Evolutionary conservation across 2,113 vertebrate genomes (phyloP).

Genomic region (Tenebrosternarchus preto): DNA sequence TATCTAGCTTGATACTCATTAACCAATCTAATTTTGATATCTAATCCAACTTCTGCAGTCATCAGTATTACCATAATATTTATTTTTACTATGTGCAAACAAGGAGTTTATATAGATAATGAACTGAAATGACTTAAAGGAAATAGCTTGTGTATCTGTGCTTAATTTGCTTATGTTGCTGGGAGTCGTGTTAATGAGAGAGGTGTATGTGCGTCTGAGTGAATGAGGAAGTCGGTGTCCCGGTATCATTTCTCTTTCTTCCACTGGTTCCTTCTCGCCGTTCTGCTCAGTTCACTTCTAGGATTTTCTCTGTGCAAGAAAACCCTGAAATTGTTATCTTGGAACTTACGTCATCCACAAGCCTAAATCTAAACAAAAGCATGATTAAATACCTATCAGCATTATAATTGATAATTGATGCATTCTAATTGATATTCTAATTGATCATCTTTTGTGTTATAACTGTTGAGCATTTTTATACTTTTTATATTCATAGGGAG

Average conservation of each 20-base stretch:
- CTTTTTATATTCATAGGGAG: neutral
- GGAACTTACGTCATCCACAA: neutral
- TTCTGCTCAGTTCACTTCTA: neutral
- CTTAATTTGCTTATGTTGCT: too few relatives aligned
- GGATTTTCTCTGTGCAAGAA: neutral
- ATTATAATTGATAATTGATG: too few relatives aligned
- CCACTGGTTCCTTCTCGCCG: neutral
- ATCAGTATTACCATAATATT: too few relatives aligned
- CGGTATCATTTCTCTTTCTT: neutral
- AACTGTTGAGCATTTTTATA: neutral
- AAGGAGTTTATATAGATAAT: neutral
- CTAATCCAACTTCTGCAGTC: neutral
- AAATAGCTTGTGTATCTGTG: neutral
- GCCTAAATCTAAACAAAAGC: neutral
- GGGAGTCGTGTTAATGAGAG: too few relatives aligned
- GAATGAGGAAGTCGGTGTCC: neutral
- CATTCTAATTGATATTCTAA: too few relatives aligned
- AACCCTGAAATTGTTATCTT: neutral
- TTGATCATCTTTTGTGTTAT: neutral
- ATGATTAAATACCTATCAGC: neutral
- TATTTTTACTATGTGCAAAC: neutral
- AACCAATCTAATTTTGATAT: conserved; percentile 7
- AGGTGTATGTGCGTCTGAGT: neutral
- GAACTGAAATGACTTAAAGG: neutral
- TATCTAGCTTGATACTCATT: conserved; percentile 23